A percentile compares a stretch with the other conserved stretches of the same genome.
These are phyloP conservation scores for Sebastes miniatus DNA, from an alignment of 2,797 vertebrate genomes.

Conservation along the genomic window DNA sequence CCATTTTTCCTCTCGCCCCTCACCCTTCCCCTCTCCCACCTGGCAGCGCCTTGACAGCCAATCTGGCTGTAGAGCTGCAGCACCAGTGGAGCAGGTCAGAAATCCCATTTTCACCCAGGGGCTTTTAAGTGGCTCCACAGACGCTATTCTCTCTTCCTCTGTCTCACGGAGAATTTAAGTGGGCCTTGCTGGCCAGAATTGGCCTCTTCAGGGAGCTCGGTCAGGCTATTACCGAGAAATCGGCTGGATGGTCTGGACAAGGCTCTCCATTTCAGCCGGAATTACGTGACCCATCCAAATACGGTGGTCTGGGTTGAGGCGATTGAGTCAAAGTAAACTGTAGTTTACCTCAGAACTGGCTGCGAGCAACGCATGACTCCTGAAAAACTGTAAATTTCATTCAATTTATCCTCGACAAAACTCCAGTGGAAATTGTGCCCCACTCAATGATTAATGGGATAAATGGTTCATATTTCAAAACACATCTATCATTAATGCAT, in stretches of 20 bases:
- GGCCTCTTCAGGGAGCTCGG: conserved; percentile 58
- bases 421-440: neutral
- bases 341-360: neutral
- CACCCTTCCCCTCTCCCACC: conserved; percentile 34
- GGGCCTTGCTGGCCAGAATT: conserved; percentile 51
- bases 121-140: conserved; percentile 64
- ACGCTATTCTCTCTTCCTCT: conserved; percentile 53
- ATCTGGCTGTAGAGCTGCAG: conserved; percentile 55
- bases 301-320: conserved; percentile 7
- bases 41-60: conserved; percentile 67
- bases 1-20: conserved; percentile 13
- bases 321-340: conserved; percentile 23
- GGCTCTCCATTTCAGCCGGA: conserved; percentile 48
- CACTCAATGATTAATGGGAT: conserved; percentile 42
- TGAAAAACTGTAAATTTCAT: neutral
- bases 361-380: neutral
- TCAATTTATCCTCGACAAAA: neutral
- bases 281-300: conserved; percentile 45
- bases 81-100: conserved; percentile 68
- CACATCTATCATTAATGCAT: conserved; percentile 55
- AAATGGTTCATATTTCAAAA: conserved; percentile 52
- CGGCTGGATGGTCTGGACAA: conserved; percentile 40
- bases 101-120: conserved; percentile 75
- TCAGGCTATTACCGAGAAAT: conserved; percentile 63
- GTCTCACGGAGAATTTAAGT: conserved; percentile 67